Evolutionary conservation across 2,797 vertebrate species (phyloP), one percentile per base, ranked within the genome.

Genomic region (Trichosurus vulpecula): DNA sequence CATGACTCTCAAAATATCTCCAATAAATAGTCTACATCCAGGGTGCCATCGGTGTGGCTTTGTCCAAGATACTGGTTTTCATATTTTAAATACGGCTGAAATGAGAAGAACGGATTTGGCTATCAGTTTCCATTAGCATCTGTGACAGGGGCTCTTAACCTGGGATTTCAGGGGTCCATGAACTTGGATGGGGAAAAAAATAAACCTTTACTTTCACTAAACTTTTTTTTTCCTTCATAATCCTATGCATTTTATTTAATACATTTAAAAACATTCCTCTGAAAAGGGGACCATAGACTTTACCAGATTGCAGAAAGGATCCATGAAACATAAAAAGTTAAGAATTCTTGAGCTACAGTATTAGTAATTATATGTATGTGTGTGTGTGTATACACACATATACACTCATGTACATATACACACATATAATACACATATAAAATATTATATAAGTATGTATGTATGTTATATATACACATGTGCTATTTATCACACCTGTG

Each of bases 11-110:
- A 54, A 92, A 94, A 51, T 81, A 93, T 94, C 94, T 91, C 94
- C 94, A 81, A 96, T 98, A 97, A 98, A 97, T 97, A 93, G 92
- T 29, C 0, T 0, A n/a, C 0, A 14, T 41, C 91, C 4, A 92
- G 56, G 55, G 12, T 0, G 6, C 52, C 0, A 3, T 0, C 61
- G 52, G 1, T 35, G 56, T 35, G 95, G 74, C 81, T 61, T 90
- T 16, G 95, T 95, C 22, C 61, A 90, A 89, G 3, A 3, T 0
- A 31, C 61, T 0, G 14, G 31, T 25, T 2, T 66, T 91, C 95
- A 22, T 95, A 90, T 96, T 97, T 97, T 92, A 94, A 2, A 90
- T 2, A 2, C 0, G 4, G 91, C 92, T 61, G 55, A 56, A 6
- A 19, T 6, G 19, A 6, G 30, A 52, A 92, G 55, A 93, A 90